phyloP scores from a whole-genome alignment of 2,888 invertebrate genomes.

The Phorcus lineatus region DNA sequence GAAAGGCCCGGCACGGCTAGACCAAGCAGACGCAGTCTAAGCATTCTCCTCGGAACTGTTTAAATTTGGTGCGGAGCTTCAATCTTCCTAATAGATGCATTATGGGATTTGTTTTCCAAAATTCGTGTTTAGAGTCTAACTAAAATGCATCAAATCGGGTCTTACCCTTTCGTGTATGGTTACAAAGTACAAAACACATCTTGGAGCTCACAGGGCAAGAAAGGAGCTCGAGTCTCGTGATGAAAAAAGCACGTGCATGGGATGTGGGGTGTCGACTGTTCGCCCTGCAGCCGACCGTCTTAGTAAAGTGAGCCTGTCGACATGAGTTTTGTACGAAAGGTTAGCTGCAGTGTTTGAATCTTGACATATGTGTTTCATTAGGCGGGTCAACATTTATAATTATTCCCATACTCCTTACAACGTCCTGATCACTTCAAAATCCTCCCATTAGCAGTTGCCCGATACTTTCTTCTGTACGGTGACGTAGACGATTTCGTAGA shows the following conservation, averaged over 20 bases:
- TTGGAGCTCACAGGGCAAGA: neutral
- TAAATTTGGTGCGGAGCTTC: slow-evolving; percentile 21
- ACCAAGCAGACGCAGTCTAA: neutral
- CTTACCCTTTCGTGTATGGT: slow-evolving; percentile 10
- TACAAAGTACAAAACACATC: slow-evolving; percentile 10
- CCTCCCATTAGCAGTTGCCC: neutral
- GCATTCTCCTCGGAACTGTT: slow-evolving; percentile 5
- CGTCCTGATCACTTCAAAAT: neutral
- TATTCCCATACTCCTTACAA: neutral
- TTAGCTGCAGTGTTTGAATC: slow-evolving; percentile 12
- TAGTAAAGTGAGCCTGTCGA: neutral
- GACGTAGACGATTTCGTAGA: slow-evolving; percentile 14
- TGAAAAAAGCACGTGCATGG: slow-evolving; percentile 12
- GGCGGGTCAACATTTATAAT: slow-evolving; percentile 22
- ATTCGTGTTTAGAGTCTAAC: slow-evolving; percentile 14
- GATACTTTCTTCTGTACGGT: neutral
- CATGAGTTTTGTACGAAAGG: slow-evolving; percentile 2
- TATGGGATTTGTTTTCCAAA: slow-evolving; percentile 14
- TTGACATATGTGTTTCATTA: slow-evolving; percentile 17
- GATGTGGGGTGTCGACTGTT: neutral
- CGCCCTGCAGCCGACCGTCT: neutral
- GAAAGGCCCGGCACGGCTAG: neutral
- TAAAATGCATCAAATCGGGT: slow-evolving; percentile 19
- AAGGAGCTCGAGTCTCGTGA: neutral
- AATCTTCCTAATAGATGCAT: slow-evolving; percentile 21